phyloP scores from a whole-genome alignment of 2,797 vertebrate species.

The Danionella dracula region DNA sequence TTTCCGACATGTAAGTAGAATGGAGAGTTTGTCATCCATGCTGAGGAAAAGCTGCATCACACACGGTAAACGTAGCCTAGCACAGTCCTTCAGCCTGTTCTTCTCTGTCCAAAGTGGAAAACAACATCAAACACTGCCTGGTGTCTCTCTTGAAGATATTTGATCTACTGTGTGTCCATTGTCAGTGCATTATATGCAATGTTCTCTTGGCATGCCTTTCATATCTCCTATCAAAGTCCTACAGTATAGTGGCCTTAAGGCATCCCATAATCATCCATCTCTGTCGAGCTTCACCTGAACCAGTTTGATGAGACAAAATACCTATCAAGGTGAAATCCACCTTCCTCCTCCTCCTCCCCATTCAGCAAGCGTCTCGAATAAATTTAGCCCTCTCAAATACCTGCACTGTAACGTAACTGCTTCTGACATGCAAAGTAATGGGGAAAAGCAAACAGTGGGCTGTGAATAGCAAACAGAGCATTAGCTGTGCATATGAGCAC shows the following conservation, averaged over 20 bases:
- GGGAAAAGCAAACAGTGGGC: conserved; percentile 19
- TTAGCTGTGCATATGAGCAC: neutral
- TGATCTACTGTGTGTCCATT: neutral
- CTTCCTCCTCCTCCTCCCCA: neutral
- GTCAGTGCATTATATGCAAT: neutral
- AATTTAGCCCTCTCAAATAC: conserved; percentile 13
- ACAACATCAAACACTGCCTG: neutral
- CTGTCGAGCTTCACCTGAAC: conserved; percentile 2
- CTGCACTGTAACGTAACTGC: conserved; percentile 15
- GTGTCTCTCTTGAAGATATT: neutral
- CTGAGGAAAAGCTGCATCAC: no score
- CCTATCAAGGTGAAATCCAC: conserved; percentile 39
- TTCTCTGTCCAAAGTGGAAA: neutral
- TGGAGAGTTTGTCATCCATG: no score
- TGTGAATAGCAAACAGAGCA: conserved; percentile 18
- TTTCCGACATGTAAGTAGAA: no score
- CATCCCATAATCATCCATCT: conserved; percentile 35
- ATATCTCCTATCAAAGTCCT: conserved; percentile 20
- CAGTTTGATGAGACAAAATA: conserved; percentile 37
- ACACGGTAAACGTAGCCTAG: no score
- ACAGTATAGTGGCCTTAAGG: conserved; percentile 14
- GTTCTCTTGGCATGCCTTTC: conserved; percentile 10
- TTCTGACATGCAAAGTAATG: conserved; percentile 31
- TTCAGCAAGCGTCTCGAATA: conserved; percentile 16
- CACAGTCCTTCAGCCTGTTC: neutral